Conservation (phyloP, 2,797 vertebrate species). For the Emydoidea blandingii region DNA sequence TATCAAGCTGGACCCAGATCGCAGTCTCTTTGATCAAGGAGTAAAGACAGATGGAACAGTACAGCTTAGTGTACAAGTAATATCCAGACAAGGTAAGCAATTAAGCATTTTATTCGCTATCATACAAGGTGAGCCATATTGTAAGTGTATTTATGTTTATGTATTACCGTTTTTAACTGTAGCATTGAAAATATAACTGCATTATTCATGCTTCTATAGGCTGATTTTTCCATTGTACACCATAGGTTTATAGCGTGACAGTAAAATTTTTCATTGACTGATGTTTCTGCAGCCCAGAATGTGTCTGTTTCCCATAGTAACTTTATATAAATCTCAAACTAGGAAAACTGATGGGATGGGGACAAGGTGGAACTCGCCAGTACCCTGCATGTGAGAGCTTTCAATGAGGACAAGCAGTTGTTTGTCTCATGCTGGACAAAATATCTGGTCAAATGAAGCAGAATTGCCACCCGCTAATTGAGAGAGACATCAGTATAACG, state of each 20-base stretch:
- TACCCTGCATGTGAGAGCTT: not conserved
- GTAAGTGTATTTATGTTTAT: not conserved
- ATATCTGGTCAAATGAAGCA: not conserved
- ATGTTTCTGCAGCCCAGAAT: not conserved
- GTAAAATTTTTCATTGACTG: not conserved
- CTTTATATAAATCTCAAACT: rapidly evolving
- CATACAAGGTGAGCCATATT: not conserved
- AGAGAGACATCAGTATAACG: not conserved
- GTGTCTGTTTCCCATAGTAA: not conserved
- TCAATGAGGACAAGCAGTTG: not conserved
- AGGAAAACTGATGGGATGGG: not conserved
- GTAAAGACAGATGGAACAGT: constrained; percentile 99
- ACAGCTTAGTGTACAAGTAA: constrained; percentile 97
- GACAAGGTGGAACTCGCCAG: not conserved
- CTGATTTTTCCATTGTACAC: not conserved
- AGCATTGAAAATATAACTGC: not conserved
- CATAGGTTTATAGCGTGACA: not conserved
- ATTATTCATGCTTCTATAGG: not conserved
- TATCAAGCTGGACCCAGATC: constrained; percentile 93
- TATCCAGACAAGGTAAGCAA: constrained; percentile 93
- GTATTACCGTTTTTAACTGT: not conserved
- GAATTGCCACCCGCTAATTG: not conserved
- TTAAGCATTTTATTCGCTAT: not conserved
- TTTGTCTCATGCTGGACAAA: not conserved
- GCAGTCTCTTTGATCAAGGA: constrained; percentile 98